Conservation (phyloP, 2,113 vertebrate species). For the Alethe castanea region DNA sequence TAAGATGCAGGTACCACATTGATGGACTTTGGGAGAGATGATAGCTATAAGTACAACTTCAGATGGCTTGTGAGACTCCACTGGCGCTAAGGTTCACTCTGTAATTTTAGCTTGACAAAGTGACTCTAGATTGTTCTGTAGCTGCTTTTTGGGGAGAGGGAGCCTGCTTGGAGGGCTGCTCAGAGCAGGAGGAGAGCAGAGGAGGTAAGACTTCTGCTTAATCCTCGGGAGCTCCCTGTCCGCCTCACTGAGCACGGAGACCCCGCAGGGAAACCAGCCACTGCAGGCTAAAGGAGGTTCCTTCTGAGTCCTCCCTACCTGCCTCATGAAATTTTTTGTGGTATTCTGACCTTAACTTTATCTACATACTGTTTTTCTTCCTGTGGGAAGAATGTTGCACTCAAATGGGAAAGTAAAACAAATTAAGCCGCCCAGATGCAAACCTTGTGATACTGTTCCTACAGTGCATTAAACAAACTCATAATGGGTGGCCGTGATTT, state of each 20-base stretch:
- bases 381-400: not conserved
- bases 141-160: not conserved
- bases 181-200: not conserved
- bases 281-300: not conserved
- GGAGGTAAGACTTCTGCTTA: not conserved
- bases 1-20: not conserved
- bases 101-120: not conserved
- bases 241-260: not conserved
- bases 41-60: not conserved
- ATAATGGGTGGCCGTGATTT: not conserved
- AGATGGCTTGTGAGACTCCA: not conserved
- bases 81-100: not conserved
- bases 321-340: not conserved
- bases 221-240: not conserved
- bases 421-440: not conserved
- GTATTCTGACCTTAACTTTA: not conserved
- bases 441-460: not conserved
- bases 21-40: not conserved
- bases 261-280: not conserved
- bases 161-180: not conserved
- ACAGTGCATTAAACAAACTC: constrained; percentile 16
- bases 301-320: not conserved
- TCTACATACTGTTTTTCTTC: not conserved
- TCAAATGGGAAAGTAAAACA: constrained; percentile 9
- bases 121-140: not conserved